These are phyloP conservation scores for Psittacus erithacus DNA, from an alignment of 2,113 vertebrate genomes.

Conservation along the genomic window DNA sequence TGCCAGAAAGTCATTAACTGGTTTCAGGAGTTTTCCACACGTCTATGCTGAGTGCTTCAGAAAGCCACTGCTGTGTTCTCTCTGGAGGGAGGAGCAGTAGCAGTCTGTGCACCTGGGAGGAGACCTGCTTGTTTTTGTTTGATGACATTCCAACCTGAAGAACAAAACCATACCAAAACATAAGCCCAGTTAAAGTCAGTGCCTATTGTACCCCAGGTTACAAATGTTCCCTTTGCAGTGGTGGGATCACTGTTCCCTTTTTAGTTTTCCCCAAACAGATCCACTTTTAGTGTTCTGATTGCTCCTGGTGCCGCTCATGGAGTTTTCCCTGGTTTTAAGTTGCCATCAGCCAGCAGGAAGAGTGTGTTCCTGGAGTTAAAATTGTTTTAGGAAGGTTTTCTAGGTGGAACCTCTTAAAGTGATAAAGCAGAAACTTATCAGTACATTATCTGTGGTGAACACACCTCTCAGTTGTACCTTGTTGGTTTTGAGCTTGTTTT, in stretches of 20 bases:
- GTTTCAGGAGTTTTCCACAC: background rate
- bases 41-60: background rate
- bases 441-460: background rate
- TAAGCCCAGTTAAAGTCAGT: background rate
- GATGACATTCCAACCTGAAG: background rate
- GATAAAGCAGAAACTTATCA: background rate
- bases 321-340: background rate
- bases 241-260: background rate
- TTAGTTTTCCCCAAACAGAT: background rate
- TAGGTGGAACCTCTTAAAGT: background rate
- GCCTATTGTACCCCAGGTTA: background rate
- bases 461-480: background rate
- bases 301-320: background rate
- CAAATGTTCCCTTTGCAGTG: background rate
- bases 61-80: background rate
- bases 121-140: background rate
- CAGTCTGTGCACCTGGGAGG: background rate
- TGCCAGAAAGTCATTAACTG: background rate
- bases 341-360: background rate
- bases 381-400: background rate
- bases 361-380: background rate
- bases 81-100: background rate
- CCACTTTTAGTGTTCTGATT: background rate
- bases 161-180: background rate
- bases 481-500: background rate